phyloP scores from a whole-genome alignment of 2,113 vertebrate species.

The Hoplias malabaricus region DNA sequence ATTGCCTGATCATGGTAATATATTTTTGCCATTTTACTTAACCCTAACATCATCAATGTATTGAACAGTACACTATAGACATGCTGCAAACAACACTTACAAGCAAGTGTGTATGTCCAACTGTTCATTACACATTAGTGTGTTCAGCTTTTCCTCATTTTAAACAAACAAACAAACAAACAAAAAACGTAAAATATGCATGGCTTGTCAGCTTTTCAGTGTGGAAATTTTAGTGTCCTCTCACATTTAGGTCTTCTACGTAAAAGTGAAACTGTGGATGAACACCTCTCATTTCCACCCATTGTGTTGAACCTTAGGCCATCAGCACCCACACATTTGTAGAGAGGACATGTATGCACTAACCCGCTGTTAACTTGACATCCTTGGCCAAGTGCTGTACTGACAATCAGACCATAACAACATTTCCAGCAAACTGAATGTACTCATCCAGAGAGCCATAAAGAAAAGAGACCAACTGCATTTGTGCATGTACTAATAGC shows the following conservation, averaged over 20 bases:
- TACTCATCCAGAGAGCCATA: not conserved
- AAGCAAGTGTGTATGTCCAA: too few species aligned
- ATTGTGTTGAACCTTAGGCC: constrained; percentile 8
- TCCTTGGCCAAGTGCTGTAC: not conserved
- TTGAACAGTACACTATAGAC: too few species aligned
- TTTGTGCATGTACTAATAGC: not conserved
- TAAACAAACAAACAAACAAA: too few species aligned
- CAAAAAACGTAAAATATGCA: too few species aligned
- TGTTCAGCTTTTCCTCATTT: too few species aligned
- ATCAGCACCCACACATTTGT: constrained; percentile 21
- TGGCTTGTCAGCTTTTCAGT: not conserved
- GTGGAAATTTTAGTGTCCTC: not conserved
- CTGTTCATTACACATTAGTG: too few species aligned
- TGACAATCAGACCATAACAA: not conserved
- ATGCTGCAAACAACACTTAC: too few species aligned
- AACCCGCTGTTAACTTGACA: constrained; percentile 18
- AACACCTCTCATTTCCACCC: constrained; percentile 7
- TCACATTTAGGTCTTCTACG: not conserved
- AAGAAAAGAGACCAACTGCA: not conserved
- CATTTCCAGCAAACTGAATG: not conserved
- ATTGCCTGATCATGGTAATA: too few species aligned
- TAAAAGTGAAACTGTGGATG: not conserved
- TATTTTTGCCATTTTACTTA: too few species aligned
- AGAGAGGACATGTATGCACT: not conserved
- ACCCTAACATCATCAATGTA: too few species aligned